A percentile compares a stretch with the other conserved stretches of the same genome.
phyloP scores from a whole-genome alignment of 2,113 vertebrate genomes.

The Gopherus flavomarginatus region DNA sequence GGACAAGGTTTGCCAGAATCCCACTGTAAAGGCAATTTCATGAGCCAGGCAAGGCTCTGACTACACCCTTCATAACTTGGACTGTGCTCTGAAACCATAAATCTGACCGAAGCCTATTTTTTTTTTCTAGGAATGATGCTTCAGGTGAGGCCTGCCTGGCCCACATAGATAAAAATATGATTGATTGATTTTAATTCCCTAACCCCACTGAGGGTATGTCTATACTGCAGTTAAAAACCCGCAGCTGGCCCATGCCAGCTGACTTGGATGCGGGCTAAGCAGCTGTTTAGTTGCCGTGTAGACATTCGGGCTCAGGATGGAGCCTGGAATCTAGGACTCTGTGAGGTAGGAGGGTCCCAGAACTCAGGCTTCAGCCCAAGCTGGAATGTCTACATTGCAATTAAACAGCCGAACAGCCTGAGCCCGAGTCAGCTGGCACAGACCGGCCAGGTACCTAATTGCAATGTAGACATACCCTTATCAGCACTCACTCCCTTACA shows the following conservation, averaged over 20 bases:
- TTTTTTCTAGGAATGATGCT: background rate
- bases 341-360: background rate
- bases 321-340: background rate
- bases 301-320: background rate
- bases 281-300: background rate
- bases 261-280: background rate
- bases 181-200: background rate
- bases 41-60: background rate
- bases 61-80: background rate
- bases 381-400: background rate
- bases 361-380: background rate
- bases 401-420: background rate
- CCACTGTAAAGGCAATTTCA: background rate
- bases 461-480: background rate
- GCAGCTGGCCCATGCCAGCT: background rate
- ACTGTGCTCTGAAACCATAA: background rate
- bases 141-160: background rate
- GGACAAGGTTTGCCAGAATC: background rate
- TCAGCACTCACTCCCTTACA: background rate
- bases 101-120: background rate
- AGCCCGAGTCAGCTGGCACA: background rate
- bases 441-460: background rate
- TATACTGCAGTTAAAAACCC: background rate
- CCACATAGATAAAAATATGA: background rate
- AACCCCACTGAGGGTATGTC: background rate